A percentile compares a stretch with the other conserved stretches of the same genome.
Evolutionary conservation across 35 echinoderm and acorn worm species (phyloP).

Genomic region (Anneissia japonica): DNA sequence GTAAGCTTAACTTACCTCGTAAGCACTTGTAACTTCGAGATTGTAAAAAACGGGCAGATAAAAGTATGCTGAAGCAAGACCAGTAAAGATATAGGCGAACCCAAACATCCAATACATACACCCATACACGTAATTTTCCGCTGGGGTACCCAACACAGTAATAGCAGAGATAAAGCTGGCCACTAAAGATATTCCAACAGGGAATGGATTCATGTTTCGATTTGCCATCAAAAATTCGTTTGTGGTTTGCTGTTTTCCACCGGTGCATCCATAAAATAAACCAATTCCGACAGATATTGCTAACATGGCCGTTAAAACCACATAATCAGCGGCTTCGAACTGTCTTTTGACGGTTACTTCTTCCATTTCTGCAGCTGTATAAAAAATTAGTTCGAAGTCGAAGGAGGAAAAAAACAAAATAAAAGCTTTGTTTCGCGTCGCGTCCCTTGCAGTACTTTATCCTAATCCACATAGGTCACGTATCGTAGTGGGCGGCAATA

Average conservation of each 20-base stretch:
- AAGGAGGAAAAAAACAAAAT: too few relatives aligned
- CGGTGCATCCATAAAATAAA: slow-evolving; percentile 48
- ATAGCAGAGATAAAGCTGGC: slow-evolving; percentile 65
- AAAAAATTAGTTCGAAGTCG: too few relatives aligned
- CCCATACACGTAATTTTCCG: slow-evolving; percentile 50
- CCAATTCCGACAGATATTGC: slow-evolving; percentile 37
- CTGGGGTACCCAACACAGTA: slow-evolving; percentile 54
- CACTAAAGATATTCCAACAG: slow-evolving; percentile 55
- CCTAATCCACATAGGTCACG: too few relatives aligned
- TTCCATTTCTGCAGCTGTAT: not conserved
- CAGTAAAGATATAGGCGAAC: slow-evolving; percentile 29
- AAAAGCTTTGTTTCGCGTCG: too few relatives aligned
- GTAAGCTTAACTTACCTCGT: slow-evolving; percentile 43
- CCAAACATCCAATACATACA: slow-evolving; percentile 35
- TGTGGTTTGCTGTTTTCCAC: slow-evolving; percentile 53
- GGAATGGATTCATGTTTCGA: slow-evolving; percentile 50
- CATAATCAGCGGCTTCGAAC: slow-evolving; percentile 36
- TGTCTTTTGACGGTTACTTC: slow-evolving; percentile 4
- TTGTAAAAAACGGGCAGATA: slow-evolving; percentile 48
- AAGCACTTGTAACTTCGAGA: slow-evolving; percentile 50
- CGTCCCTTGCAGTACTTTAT: too few relatives aligned
- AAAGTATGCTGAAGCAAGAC: not conserved
- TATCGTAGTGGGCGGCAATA: too few relatives aligned
- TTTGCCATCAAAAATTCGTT: slow-evolving; percentile 61
- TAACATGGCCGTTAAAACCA: slow-evolving; percentile 32